phyloP scores from a whole-genome alignment of 2,888 invertebrate species.

The Terebella lapidaria region DNA sequence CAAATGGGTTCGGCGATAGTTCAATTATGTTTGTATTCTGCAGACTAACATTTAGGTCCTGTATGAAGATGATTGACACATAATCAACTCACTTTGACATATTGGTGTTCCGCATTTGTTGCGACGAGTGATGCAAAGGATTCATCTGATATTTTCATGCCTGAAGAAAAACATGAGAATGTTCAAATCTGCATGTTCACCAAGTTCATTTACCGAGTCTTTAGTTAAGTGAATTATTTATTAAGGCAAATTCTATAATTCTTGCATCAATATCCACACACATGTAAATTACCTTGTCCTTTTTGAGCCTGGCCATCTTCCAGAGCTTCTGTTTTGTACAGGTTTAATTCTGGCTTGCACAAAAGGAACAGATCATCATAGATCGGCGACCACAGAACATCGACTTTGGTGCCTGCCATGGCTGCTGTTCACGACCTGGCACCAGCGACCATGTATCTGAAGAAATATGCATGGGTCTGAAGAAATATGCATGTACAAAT shows the following conservation, averaged over 20 bases:
- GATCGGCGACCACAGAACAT: slow-evolving; percentile 83
- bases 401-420: slow-evolving; percentile 52
- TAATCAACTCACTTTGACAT: slow-evolving; percentile 66
- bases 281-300: background rate
- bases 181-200: no score
- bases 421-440: background rate
- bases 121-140: slow-evolving; percentile 68
- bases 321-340: slow-evolving; percentile 64
- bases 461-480: no score
- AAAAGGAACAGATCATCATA: slow-evolving; percentile 71
- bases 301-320: background rate
- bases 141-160: slow-evolving; percentile 66
- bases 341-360: slow-evolving; percentile 83
- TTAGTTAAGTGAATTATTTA: no score
- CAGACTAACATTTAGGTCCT: no score
- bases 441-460: no score
- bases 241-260: no score
- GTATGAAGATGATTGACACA: no score
- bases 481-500: no score
- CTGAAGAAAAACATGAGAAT: slow-evolving; percentile 56
- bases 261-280: no score
- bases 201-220: no score
- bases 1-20: no score
- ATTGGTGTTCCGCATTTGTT: slow-evolving; percentile 69
- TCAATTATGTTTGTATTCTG: no score